Conservation (phyloP, 2,888 invertebrate genomes). For the Sinodicranocentrus sp. region DNA sequence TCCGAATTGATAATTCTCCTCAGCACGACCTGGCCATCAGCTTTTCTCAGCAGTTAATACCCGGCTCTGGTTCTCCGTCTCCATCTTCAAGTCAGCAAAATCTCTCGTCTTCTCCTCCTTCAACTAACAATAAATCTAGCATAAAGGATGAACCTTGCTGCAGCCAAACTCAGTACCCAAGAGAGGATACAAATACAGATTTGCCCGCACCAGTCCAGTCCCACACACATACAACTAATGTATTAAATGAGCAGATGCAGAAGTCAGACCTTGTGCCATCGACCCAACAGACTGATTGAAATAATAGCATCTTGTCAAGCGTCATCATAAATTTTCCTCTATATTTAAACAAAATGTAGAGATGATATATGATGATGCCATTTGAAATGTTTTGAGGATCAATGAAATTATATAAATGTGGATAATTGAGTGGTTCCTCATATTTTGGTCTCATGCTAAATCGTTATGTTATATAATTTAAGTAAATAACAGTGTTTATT, state of each 20-base stretch:
- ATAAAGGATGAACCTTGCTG: too few species aligned
- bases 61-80: background rate
- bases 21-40: background rate
- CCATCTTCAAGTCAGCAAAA: background rate
- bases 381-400: background rate
- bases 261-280: conserved; percentile 19
- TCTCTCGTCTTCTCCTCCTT: background rate
- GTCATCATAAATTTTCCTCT: too few species aligned
- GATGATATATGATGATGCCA: too few species aligned
- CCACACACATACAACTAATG: background rate
- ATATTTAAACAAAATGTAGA: too few species aligned
- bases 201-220: background rate
- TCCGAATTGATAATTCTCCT: background rate
- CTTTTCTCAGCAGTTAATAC: background rate
- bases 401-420: conserved; percentile 1
- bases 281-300: conserved; percentile 22
- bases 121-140: too few species aligned
- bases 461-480: too few species aligned
- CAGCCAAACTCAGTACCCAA: background rate
- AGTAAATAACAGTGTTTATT: too few species aligned
- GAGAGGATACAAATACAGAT: background rate
- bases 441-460: background rate
- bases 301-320: too few species aligned
- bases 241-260: conserved; percentile 12
- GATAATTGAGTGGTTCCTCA: background rate